A percentile compares a stretch with the other conserved stretches of the same genome.
Conservation (phyloP, 2,797 vertebrate species). For the Mycteria americana region DNA sequence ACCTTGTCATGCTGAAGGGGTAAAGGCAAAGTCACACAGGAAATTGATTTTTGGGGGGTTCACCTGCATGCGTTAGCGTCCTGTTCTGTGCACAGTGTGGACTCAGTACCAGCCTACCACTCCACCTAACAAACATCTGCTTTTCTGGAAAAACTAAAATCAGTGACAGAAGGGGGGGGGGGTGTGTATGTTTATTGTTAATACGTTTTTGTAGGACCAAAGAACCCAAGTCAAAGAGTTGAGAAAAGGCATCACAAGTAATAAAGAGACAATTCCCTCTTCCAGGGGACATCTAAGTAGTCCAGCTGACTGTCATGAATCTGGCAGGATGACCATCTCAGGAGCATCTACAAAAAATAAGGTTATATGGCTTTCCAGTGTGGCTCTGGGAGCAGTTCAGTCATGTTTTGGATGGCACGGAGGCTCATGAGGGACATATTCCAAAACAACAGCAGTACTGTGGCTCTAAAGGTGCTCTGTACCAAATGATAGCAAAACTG, state of each 20-base stretch:
- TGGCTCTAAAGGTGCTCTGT: background rate
- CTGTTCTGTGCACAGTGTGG: background rate
- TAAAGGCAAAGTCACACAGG: background rate
- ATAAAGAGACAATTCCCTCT: background rate
- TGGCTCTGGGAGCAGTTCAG: background rate
- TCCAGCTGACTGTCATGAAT: background rate
- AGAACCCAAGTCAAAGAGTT: background rate
- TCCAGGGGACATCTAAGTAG: background rate
- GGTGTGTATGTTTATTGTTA: background rate
- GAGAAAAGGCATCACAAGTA: background rate
- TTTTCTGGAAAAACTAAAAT: background rate
- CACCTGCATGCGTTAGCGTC: background rate
- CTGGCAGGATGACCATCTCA: background rate
- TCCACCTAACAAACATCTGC: background rate
- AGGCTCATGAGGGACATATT: background rate
- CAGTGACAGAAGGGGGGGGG: background rate
- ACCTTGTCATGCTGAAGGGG: background rate
- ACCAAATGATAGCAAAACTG: background rate
- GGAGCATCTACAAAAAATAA: background rate
- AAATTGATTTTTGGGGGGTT: background rate
- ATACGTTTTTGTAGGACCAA: background rate
- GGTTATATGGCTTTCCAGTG: background rate
- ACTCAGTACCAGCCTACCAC: background rate
- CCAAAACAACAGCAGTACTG: background rate
- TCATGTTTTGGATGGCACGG: background rate